Conservation (phyloP, 1,140 invertebrate species). For the Ruditapes philippinarum region DNA sequence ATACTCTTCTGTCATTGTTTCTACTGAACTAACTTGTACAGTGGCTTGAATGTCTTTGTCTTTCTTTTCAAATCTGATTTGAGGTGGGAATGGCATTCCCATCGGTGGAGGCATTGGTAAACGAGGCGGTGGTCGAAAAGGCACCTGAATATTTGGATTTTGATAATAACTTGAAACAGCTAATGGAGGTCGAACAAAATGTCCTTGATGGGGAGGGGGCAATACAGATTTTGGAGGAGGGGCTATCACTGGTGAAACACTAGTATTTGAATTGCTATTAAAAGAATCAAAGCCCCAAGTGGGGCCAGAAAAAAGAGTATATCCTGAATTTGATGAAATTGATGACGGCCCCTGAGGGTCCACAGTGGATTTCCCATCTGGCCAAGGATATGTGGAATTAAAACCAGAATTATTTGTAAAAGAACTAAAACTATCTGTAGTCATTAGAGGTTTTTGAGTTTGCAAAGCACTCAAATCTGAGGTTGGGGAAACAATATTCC, state of each 20-base stretch:
- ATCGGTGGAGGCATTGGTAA: constrained; percentile 30
- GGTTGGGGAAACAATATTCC: constrained; percentile 7
- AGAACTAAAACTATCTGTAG: neutral
- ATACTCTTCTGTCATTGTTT: constrained; percentile 71
- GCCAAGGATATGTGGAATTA: constrained; percentile 15
- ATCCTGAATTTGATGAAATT: constrained; percentile 38
- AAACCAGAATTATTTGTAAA: constrained; percentile 36
- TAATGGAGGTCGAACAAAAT: constrained; percentile 39
- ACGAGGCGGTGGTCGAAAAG: neutral
- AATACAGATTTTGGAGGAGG: neutral
- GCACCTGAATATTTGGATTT: neutral
- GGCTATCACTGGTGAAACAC: neutral
- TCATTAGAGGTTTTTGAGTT: constrained; percentile 3
- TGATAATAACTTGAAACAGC: constrained; percentile 22
- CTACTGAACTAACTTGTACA: constrained; percentile 38
- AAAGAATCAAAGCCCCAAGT: constrained; percentile 36
- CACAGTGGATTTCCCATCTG: neutral
- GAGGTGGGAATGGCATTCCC: constrained; percentile 9
- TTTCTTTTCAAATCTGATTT: neutral
- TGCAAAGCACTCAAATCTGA: neutral
- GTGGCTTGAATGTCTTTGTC: constrained; percentile 53
- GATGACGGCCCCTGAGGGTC: neutral
- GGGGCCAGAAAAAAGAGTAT: constrained; percentile 54
- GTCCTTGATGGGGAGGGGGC: neutral
- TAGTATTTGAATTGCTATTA: neutral